These are phyloP conservation scores for Cliona cf. orientalis DNA, from an alignment of 37 sponge, comb jelly and placozoan genomes.

Conservation along the genomic window DNA sequence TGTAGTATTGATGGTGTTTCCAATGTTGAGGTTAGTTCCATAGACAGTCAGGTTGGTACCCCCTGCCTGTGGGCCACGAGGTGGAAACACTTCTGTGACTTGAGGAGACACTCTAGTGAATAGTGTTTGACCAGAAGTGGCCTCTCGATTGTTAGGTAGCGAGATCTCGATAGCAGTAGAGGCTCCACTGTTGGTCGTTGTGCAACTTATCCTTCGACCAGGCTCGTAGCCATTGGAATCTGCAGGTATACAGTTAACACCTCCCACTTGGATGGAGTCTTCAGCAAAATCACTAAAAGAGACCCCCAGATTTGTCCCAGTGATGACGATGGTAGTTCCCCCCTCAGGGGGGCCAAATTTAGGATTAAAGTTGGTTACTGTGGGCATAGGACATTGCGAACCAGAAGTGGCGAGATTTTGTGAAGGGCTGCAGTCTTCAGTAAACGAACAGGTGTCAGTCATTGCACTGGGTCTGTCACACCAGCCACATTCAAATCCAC, in stretches of 20 bases:
- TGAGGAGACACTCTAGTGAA: no score
- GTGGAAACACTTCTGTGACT: no score
- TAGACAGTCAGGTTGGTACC: no score
- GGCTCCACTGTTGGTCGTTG: no score
- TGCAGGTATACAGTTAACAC: slow-evolving; percentile 23
- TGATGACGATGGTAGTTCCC: slow-evolving; percentile 70
- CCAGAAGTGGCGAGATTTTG: background rate
- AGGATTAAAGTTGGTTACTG: slow-evolving; percentile 50
- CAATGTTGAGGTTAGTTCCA: no score
- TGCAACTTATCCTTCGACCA: no score
- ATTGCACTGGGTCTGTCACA: slow-evolving; percentile 14
- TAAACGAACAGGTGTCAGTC: background rate
- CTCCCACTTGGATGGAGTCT: background rate
- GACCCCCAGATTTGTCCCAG: slow-evolving; percentile 75
- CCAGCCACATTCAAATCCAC: slow-evolving; percentile 65
- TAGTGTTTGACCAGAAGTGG: no score
- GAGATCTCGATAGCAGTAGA: no score
- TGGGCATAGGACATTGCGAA: slow-evolving; percentile 40
- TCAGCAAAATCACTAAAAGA: slow-evolving; percentile 19
- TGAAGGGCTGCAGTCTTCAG: slow-evolving; percentile 23
- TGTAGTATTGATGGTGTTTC: no score
- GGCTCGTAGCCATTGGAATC: no score
- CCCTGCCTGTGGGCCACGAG: no score
- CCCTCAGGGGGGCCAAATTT: slow-evolving; percentile 62
- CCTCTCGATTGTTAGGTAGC: no score